These are phyloP conservation scores for Tenualosa thibaudeaui DNA, from an alignment of 2,797 vertebrate genomes.

Conservation along the genomic window DNA sequence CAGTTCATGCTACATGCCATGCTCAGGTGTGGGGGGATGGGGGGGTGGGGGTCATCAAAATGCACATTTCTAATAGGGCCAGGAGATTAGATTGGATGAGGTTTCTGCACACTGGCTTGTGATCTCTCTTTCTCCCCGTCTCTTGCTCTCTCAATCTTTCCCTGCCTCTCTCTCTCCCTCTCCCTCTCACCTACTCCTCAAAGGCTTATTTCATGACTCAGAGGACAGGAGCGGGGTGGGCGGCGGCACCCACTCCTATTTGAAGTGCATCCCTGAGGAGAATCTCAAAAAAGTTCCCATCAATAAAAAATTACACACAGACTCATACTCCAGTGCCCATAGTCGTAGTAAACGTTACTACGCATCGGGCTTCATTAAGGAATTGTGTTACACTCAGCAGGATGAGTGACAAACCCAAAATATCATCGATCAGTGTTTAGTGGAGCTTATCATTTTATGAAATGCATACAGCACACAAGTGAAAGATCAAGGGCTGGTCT, in stretches of 20 bases:
- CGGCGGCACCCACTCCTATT: not conserved
- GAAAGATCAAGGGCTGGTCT: not conserved
- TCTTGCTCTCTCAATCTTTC: not conserved
- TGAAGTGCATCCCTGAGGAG: slow-evolving; percentile 18
- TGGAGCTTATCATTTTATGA: not conserved
- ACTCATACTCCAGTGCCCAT: not conserved
- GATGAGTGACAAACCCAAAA: not conserved
- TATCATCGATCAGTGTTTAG: not conserved
- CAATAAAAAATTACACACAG: not conserved
- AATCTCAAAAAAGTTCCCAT: not conserved
- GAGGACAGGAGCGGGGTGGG: not conserved
- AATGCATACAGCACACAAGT: not conserved
- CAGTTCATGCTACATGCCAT: not conserved
- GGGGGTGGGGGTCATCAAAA: not conserved
- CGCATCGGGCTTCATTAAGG: not conserved
- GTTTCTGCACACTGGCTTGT: not conserved
- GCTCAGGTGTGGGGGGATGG: not conserved
- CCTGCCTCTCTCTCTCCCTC: not conserved
- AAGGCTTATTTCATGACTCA: slow-evolving; percentile 21
- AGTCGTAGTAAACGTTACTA: not conserved
- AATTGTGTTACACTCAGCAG: not conserved
- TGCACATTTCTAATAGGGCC: slow-evolving; percentile 13
- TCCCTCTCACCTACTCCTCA: not conserved
- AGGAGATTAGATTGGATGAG: slow-evolving; percentile 1
- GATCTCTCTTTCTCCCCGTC: not conserved